phyloP scores from a whole-genome alignment of 2,113 vertebrate species.

The Accipiter cooperii region DNA sequence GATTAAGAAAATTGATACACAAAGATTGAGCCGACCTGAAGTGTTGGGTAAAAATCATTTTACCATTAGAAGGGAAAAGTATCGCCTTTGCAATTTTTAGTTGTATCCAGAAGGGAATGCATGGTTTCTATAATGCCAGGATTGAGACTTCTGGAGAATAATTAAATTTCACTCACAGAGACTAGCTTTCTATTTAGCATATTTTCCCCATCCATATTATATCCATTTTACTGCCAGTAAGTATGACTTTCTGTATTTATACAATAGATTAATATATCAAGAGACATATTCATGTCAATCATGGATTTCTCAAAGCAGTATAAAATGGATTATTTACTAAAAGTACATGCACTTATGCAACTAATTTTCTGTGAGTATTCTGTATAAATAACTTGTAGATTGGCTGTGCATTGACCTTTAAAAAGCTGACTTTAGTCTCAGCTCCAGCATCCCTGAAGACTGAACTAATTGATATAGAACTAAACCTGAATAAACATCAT shows the following conservation, averaged over 20 bases:
- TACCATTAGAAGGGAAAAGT: background rate
- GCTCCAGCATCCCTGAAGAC: background rate
- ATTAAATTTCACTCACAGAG: background rate
- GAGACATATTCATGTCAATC: background rate
- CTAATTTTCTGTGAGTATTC: background rate
- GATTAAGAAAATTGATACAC: background rate
- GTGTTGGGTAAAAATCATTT: background rate
- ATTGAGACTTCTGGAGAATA: background rate
- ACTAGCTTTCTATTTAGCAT: background rate
- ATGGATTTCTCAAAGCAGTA: background rate
- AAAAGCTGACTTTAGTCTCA: background rate
- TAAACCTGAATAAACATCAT: background rate
- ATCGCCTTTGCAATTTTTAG: background rate
- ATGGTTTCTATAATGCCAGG: background rate
- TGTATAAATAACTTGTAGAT: background rate
- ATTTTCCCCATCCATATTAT: background rate
- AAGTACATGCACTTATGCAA: background rate
- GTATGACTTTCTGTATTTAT: background rate
- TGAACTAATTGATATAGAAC: background rate
- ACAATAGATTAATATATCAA: background rate
- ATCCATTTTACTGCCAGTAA: background rate
- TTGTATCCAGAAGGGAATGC: background rate
- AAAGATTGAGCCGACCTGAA: background rate
- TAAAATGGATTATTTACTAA: slow-evolving; percentile 9
- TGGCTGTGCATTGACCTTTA: background rate